Percentiles rank a stretch among this genome's conserved stretches.
These are phyloP conservation scores for Bombyx mori DNA, from an alignment of 1,140 invertebrate species.

Conservation along the genomic window DNA sequence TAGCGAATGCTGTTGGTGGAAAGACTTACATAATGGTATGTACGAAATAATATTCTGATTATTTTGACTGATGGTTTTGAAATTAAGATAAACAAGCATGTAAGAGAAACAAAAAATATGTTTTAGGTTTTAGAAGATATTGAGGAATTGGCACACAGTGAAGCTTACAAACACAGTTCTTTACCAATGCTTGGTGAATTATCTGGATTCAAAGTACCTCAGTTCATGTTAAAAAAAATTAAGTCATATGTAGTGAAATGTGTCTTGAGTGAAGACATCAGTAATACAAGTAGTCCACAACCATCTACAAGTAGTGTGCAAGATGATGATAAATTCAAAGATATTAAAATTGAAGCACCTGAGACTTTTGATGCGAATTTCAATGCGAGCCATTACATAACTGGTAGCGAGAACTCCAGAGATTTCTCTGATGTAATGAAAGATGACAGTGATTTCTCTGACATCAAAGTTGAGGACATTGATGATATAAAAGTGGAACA, in stretches of 20 bases:
- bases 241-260: constrained; percentile 70
- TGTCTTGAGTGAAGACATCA: constrained; percentile 40
- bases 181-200: constrained; percentile 77
- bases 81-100: not conserved
- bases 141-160: constrained; percentile 78
- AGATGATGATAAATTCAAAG: constrained; percentile 46
- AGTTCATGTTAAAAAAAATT: constrained; percentile 82
- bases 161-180: constrained; percentile 81
- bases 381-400: constrained; percentile 45
- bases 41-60: constrained; percentile 7
- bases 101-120: not conserved
- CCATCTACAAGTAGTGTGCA: constrained; percentile 42
- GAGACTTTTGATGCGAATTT: constrained; percentile 40
- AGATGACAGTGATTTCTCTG: constrained; percentile 54
- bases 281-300: constrained; percentile 48
- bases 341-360: constrained; percentile 46
- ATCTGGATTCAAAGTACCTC: constrained; percentile 80
- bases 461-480: constrained; percentile 63
- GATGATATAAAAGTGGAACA: constrained; percentile 58
- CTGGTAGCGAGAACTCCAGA: constrained; percentile 39
- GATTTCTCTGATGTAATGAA: constrained; percentile 52
- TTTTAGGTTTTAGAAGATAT: constrained; percentile 82
- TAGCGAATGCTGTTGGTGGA: constrained; percentile 83
- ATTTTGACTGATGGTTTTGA: not conserved
- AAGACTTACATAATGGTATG: constrained; percentile 82